A percentile compares a stretch with the other conserved stretches of the same genome.
Evolutionary conservation across 2,797 vertebrate genomes (phyloP).

Genomic region (Cynopterus sphinx): DNA sequence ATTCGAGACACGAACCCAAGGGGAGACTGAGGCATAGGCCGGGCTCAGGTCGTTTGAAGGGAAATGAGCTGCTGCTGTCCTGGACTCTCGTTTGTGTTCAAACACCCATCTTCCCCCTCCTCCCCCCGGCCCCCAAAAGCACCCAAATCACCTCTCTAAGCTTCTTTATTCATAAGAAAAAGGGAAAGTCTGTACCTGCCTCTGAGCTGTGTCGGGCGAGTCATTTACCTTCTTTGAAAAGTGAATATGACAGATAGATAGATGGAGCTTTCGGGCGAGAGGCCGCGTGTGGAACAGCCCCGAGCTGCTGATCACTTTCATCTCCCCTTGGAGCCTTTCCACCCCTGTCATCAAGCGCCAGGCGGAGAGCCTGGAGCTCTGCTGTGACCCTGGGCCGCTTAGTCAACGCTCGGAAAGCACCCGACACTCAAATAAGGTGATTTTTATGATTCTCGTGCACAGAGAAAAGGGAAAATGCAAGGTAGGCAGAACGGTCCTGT

Average conservation of each 20-base stretch:
- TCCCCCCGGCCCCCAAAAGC: not conserved
- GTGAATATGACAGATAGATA: slow-evolving; percentile 33
- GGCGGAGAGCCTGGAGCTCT: not conserved
- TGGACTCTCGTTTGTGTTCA: not conserved
- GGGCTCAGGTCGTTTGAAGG: too few species aligned
- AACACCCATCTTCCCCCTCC: not conserved
- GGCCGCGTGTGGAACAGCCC: not conserved
- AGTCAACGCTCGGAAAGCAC: not conserved
- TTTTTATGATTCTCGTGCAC: not conserved
- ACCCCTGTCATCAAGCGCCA: not conserved
- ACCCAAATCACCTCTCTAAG: not conserved
- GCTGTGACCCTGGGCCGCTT: not conserved
- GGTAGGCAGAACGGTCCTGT: not conserved
- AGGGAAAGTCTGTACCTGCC: not conserved
- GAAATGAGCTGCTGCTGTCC: not conserved
- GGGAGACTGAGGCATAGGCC: not conserved
- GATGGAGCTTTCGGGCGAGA: not conserved
- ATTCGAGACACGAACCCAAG: not conserved
- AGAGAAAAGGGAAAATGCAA: not conserved
- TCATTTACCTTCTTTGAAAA: slow-evolving; percentile 13
- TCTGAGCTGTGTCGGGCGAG: not conserved
- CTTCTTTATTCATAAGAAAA: not conserved
- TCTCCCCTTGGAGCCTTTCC: not conserved
- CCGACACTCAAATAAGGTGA: too few species aligned
- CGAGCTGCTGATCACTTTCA: not conserved